Conservation (phyloP, 2,888 invertebrate genomes). For the Andrena camellia region DNA sequence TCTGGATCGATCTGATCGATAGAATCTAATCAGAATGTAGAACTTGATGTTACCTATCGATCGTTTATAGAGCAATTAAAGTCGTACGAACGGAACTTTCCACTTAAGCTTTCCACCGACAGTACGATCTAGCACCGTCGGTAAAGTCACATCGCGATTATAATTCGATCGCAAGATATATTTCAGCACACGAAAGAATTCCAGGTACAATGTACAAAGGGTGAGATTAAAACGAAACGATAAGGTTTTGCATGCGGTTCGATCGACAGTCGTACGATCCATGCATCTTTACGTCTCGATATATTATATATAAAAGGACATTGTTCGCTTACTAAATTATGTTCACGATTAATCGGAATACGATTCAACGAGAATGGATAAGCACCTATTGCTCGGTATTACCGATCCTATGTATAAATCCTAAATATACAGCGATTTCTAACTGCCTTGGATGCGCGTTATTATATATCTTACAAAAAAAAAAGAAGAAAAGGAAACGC, state of each 20-base stretch:
- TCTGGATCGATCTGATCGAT: constrained; percentile 5
- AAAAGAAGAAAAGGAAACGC: not conserved
- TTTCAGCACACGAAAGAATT: constrained; percentile 44
- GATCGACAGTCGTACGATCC: constrained; percentile 28
- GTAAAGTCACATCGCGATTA: constrained; percentile 11
- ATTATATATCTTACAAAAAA: constrained; percentile 68
- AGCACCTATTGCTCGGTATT: constrained; percentile 65
- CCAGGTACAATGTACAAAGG: constrained; percentile 65
- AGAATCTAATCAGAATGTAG: constrained; percentile 15
- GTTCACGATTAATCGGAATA: constrained; percentile 42
- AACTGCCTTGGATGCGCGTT: constrained; percentile 64
- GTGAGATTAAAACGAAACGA: constrained; percentile 39
- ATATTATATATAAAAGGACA: constrained; percentile 24
- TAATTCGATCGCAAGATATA: constrained; percentile 19
- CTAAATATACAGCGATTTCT: constrained; percentile 70
- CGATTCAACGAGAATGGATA: constrained; percentile 59
- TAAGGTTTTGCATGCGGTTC: constrained; percentile 13
- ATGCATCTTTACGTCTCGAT: constrained; percentile 29
- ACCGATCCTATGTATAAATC: constrained; percentile 66
- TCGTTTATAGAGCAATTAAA: constrained; percentile 10
- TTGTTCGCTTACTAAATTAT: constrained; percentile 42
- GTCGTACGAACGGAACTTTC: not conserved
- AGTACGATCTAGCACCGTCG: constrained; percentile 6
- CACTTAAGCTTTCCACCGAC: not conserved
- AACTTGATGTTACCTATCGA: not conserved